phyloP scores from a whole-genome alignment of 1,140 invertebrate genomes.

The Alviniconcha marisindica region DNA sequence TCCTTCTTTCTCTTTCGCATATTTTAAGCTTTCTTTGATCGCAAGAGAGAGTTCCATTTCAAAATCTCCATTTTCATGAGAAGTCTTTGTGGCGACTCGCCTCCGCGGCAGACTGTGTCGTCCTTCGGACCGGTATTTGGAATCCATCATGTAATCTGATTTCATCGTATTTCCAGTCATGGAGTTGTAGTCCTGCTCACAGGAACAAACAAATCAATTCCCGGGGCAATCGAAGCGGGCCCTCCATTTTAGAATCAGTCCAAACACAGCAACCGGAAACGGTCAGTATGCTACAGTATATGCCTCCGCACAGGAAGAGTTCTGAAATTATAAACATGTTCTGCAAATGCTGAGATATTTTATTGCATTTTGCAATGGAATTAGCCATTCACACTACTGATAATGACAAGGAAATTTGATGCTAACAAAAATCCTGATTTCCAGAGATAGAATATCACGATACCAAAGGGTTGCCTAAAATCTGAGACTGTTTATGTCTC shows the following conservation, averaged over 20 bases:
- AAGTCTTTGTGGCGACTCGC: conserved; percentile 47
- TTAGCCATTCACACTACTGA: no score
- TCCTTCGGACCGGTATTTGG: conserved; percentile 50
- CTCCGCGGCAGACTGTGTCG: conserved; percentile 54
- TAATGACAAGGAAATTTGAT: no score
- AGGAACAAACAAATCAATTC: background rate
- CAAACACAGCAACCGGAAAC: background rate
- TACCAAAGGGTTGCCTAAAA: no score
- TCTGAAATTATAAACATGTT: background rate
- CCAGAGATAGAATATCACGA: no score
- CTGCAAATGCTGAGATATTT: no score
- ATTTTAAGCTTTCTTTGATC: conserved; percentile 65
- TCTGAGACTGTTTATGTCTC: no score
- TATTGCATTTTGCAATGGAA: no score
- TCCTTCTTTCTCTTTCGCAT: conserved; percentile 53
- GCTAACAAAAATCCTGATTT: no score
- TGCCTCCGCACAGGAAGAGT: background rate
- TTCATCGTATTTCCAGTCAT: conserved; percentile 54
- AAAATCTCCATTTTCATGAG: conserved; percentile 54
- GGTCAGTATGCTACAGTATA: background rate
- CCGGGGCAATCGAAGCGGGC: background rate
- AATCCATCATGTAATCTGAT: conserved; percentile 50
- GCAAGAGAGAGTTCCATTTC: conserved; percentile 64
- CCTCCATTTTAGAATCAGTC: background rate
- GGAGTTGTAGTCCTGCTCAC: background rate